A percentile compares a stretch with the other conserved stretches of the same genome.
phyloP scores from a whole-genome alignment of 1,140 invertebrate species.

The fruit fly (Drosophila melanogaster) region DNA sequence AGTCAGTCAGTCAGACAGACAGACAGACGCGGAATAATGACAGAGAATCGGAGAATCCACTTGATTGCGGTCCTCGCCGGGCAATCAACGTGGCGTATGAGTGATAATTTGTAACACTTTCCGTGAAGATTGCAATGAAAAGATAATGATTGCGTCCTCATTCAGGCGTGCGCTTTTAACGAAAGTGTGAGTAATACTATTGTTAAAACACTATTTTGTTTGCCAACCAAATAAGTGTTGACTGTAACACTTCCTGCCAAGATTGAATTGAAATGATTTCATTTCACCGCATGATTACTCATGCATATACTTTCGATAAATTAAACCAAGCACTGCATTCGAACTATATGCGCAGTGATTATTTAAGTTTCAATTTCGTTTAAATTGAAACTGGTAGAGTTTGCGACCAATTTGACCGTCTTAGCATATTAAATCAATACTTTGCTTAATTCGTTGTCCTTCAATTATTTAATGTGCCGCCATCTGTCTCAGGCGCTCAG shows the following conservation, averaged over 20 bases:
- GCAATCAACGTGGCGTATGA: conserved; percentile 36
- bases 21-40: conserved; percentile 5
- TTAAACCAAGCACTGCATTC: neutral
- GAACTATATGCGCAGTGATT: neutral
- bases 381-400: too few species aligned
- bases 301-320: neutral
- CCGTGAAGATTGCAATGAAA: conserved; percentile 4
- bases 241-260: neutral
- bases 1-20: too few species aligned
- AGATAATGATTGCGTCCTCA: conserved; percentile 4
- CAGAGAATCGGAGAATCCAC: conserved; percentile 15
- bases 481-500: conserved; percentile 9
- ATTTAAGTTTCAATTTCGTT: too few species aligned
- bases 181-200: neutral
- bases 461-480: conserved; percentile 28
- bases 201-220: neutral
- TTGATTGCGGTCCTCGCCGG: conserved; percentile 20
- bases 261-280: neutral
- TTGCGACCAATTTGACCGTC: neutral
- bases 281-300: neutral
- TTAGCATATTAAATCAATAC: conserved; percentile 4
- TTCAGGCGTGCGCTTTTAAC: neutral
- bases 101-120: conserved; percentile 31
- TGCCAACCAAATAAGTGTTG: neutral
- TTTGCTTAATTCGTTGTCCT: conserved; percentile 2